Conservation (phyloP, 1,140 invertebrate genomes). For the Pseudachorutes palmiensis region DNA sequence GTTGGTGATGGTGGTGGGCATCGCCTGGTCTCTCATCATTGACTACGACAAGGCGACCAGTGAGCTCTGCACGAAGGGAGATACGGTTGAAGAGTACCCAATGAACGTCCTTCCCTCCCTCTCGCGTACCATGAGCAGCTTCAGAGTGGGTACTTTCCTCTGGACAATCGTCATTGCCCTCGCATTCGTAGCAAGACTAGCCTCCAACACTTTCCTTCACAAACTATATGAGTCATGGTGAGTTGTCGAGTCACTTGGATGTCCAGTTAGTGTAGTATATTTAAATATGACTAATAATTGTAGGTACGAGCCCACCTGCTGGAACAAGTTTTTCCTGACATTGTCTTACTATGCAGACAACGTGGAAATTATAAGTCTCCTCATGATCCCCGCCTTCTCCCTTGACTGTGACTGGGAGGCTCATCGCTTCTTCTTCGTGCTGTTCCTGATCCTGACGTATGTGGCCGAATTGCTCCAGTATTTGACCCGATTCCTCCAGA, state of each 20-base stretch:
- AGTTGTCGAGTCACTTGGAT: not conserved
- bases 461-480: slow-evolving; percentile 19
- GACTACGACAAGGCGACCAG: slow-evolving; percentile 11
- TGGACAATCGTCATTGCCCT: slow-evolving; percentile 18
- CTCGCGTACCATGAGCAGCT: slow-evolving; percentile 17
- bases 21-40: slow-evolving; percentile 7
- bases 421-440: slow-evolving; percentile 14
- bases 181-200: slow-evolving; percentile 14
- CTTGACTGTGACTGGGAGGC: slow-evolving; percentile 16
- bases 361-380: slow-evolving; percentile 8
- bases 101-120: slow-evolving; percentile 17
- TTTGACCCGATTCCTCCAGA: slow-evolving; percentile 10
- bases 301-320: not conserved
- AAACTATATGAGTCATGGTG: slow-evolving; percentile 11
- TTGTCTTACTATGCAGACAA: slow-evolving; percentile 3
- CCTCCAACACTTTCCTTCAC: slow-evolving; percentile 17
- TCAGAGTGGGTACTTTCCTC: slow-evolving; percentile 5
- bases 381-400: slow-evolving; percentile 22
- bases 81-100: slow-evolving; percentile 1
- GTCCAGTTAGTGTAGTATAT: not conserved
- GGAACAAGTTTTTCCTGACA: slow-evolving; percentile 14
- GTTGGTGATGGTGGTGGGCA: slow-evolving; percentile 8
- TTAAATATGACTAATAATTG: not conserved
- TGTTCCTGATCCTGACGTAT: slow-evolving; percentile 13
- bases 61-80: not conserved